Conservation (phyloP, 2,113 vertebrate species). For the Platichthys stellatus region DNA sequence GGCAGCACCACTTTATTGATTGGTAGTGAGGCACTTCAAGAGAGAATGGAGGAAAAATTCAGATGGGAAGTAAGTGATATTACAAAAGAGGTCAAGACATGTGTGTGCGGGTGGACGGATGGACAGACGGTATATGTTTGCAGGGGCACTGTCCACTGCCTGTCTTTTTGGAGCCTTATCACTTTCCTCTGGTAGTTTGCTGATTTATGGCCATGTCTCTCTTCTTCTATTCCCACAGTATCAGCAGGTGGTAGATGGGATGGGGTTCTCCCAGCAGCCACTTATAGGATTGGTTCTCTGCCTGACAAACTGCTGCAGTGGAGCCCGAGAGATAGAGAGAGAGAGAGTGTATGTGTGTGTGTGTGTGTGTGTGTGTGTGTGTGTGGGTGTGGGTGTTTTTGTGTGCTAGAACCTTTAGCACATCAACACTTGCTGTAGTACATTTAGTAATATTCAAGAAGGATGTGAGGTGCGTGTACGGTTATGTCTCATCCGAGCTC, state of each 20-base stretch:
- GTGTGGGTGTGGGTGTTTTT: conserved; percentile 43
- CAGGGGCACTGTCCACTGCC: conserved; percentile 10
- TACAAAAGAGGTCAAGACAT: too few relatives aligned
- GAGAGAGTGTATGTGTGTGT: conserved; percentile 46
- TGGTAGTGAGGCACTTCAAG: too few relatives aligned
- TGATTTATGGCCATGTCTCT: conserved; percentile 63
- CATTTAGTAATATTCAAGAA: conserved; percentile 51
- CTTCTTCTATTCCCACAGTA: conserved; percentile 48
- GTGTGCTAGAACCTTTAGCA: conserved; percentile 45
- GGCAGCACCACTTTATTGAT: too few relatives aligned
- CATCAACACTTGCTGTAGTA: conserved; percentile 36
- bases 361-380: conserved; percentile 43
- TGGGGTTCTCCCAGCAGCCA: conserved; percentile 59
- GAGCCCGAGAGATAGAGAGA: conserved; percentile 29
- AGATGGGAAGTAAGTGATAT: too few relatives aligned
- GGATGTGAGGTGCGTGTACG: conserved; percentile 5
- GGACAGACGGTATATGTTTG: too few relatives aligned
- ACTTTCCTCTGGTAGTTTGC: conserved; percentile 21
- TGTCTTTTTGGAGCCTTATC: conserved; percentile 49
- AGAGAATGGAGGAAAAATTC: too few relatives aligned
- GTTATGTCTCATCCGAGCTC: conserved; percentile 4
- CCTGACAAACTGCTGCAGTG: conserved; percentile 71
- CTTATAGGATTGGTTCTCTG: conserved; percentile 67
- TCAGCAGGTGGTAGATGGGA: conserved; percentile 68
- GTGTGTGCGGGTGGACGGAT: too few relatives aligned